Base-by-base conservation (phyloP, 2,888 invertebrate genomes). In the Sialis fuliginosa region DNA sequence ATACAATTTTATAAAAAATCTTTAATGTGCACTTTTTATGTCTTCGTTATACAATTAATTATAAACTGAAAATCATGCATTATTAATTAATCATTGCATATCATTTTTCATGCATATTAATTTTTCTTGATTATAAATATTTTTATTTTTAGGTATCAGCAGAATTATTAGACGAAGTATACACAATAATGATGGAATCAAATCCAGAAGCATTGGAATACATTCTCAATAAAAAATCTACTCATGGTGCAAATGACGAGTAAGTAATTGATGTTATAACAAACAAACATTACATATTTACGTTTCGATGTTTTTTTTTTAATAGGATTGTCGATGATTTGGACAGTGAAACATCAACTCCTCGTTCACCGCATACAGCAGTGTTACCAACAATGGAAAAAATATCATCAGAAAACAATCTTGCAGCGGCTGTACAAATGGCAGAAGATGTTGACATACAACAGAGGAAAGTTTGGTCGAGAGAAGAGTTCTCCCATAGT, bases 91-190 rank as follows among this genome's bases (percentile, higher is more conserved):
- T 22, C 22, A 22, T 22, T 22, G n/a, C n/a, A n/a, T n/a, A n/a
- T n/a, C n/a, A n/a, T n/a, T 22, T 22, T 4, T 4, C 22, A 2
- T 22, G 22, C 22, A 22, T 22, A 22, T 22, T 22, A 22, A 22
- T 22, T 22, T 22, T 22, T 22, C 2, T 22, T 22, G 22, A 4
- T 22, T 22, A 22, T 22, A 22, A 22, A 22, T 22, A 35, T 9
- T 35, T 35, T 35, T 35, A 9, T 9, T 6, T 10, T 39, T 7
- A 31, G 9, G 77, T 91, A 45, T 75, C 87, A 7, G 80, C 86
- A 0, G 87, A 88, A 53, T 67, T 89, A 46, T 70, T 92, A 53
- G 87, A 93, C 61, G 86, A 90, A 59, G 79, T 91, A 6, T 88
- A 90, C 63, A 74, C 85, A 8, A 79, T 86, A 59, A 77, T 93